A percentile compares a stretch with the other conserved stretches of the same genome.
Evolutionary conservation across 2,888 invertebrate species (phyloP).

Genomic region (Eurytoma adleriae): DNA sequence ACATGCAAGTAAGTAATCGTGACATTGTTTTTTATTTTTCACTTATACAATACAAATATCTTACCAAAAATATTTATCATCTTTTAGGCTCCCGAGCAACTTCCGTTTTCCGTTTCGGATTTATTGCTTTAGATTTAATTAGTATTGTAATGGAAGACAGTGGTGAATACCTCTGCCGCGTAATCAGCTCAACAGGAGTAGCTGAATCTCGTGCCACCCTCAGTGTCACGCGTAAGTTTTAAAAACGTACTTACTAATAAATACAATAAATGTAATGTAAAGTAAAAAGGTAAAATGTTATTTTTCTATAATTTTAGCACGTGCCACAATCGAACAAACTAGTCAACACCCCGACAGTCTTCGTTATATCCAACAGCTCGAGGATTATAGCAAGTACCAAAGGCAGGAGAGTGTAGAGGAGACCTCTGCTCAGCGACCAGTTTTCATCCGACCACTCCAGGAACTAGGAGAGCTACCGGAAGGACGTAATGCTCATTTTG

Average conservation of each 20-base stretch:
- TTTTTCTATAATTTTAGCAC: slow-evolving; percentile 75
- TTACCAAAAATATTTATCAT: slow-evolving; percentile 22
- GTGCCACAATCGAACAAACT: slow-evolving; percentile 89
- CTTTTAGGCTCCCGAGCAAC: slow-evolving; percentile 93
- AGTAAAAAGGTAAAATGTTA: not conserved
- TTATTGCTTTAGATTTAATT: slow-evolving; percentile 94
- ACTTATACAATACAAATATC: slow-evolving; percentile 15
- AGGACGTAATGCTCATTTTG: slow-evolving; percentile 94
- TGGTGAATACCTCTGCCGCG: slow-evolving; percentile 94
- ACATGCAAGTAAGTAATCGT: slow-evolving; percentile 87
- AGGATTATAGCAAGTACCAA: slow-evolving; percentile 93
- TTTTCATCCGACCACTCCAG: slow-evolving; percentile 91
- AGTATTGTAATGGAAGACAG: slow-evolving; percentile 90
- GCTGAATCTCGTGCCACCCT: slow-evolving; percentile 91
- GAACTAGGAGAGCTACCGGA: slow-evolving; percentile 92
- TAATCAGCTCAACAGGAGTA: slow-evolving; percentile 90
- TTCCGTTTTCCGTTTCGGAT: slow-evolving; percentile 97
- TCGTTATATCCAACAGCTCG: slow-evolving; percentile 92
- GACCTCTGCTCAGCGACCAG: slow-evolving; percentile 87
- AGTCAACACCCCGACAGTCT: slow-evolving; percentile 95
- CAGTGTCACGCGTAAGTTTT: slow-evolving; percentile 81
- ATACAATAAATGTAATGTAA: not conserved
- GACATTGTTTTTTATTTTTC: slow-evolving; percentile 6
- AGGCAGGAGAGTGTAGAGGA: slow-evolving; percentile 91
- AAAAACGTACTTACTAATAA: not conserved